Base-by-base conservation (phyloP, 2,888 invertebrate species). In the Sthenelais limicola region DNA sequence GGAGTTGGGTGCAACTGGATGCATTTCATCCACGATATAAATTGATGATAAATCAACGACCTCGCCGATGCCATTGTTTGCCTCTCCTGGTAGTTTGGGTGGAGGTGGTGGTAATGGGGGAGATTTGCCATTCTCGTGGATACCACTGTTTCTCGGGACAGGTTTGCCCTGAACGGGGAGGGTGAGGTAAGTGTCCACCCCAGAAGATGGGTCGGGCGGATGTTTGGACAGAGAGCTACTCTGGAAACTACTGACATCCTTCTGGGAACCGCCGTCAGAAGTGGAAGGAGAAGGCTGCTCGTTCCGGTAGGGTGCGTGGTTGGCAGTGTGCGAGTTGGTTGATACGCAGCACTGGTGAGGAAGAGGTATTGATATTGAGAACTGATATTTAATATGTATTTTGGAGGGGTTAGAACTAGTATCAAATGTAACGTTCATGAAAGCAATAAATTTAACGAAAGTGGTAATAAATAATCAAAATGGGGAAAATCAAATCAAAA, bases 131-230 rank as follows among this genome's bases (percentile, higher is more conserved):
- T 62, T 62, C 35, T 62, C 62, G 21, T 12, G 51, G 24, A 62
- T 24, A 26, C 43, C 38, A 43, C 38, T 24, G 62, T 35, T 9
- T 18, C 62, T n/a, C 9, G 35, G 62, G 4, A 28, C 62, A 1
- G 62, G 62, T 24, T 62, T 62, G 24, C 62, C 62, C 62, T 62
- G 62, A 3, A 62, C 38, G 24, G 62, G 62, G 38, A 62, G 62
- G 35, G 62, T 38, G 62, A 62, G 35, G 62, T 21, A 62, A 1
- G 62, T 38, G 24, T 62, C 62, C n/a, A n/a, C n/a, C n/a, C n/a
- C n/a, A n/a, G n/a, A n/a, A n/a, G n/a, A n/a, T n/a, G n/a, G n/a
- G n/a, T n/a, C n/a, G 24, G 62, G 62, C 24, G 35, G 38, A 12
- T 62, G 62, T 21, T 62, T 62, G 33, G 58, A 12, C 4, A 58